Evolutionary conservation across 2,888 invertebrate species (phyloP), one percentile per base, ranked within the genome.

Genomic region (Aproaerema taeniolella): DNA sequence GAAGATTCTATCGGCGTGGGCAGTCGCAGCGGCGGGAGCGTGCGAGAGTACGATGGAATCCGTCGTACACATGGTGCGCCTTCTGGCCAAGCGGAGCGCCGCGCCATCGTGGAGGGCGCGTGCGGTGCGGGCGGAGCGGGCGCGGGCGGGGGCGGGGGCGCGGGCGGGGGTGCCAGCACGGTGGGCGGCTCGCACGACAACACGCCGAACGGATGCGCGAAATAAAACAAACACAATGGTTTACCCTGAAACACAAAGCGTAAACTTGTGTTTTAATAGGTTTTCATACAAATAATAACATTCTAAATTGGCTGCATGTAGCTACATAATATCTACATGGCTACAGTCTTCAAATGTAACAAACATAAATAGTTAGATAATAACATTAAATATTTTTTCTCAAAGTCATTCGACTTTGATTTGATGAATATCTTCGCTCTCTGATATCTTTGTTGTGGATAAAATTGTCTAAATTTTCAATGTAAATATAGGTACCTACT

Each of bases 171-270:
- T 55, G 38, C 8, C 2, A 52, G 41, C 31, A 67, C 52, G 31
- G 54, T 52, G 15, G 85, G 83, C 33, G 87, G 80, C 61, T 81
- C 80, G 39, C 88, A 80, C 2, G 87, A 87, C 50, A 87, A 70
- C 59, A 89, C 87, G 45, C 86, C 88, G 64, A 88, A 88, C 39
- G 88, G 88, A 55, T 88, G 87, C 46, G 87, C 80, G 74, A 88
- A 88, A 72, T 88, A 88, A 67, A 87, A 88, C 59, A 88, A 58
- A 56, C 88, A 88, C 59, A 88, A 73, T 30, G 88, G 88, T 31
- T 83, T 77, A 42, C 64, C 72, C 87, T 86, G 70, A 14, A 26
- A 26, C 4, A 17, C 5, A 7, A 20, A 20, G 20, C 7, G 20
- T 20, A 11, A 10, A 30, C 7, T n/a, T n/a, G n/a, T n/a, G n/a